Evolutionary conservation across 2,113 vertebrate species (phyloP).

Genomic region (Neogobius melanostomus): DNA sequence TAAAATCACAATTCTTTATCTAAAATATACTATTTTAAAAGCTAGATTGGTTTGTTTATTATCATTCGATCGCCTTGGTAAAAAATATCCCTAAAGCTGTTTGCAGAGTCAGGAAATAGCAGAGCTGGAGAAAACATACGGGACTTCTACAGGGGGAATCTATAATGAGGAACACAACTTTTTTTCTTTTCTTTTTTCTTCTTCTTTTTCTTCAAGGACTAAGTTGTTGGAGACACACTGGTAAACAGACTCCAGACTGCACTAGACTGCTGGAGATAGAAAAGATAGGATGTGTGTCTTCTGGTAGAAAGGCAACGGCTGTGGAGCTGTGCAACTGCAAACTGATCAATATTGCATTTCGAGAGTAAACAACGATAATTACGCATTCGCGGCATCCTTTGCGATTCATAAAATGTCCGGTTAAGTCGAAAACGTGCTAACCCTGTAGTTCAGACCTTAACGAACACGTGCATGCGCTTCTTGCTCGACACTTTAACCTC

Average conservation of each 20-base stretch:
- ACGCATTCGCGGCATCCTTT: too few relatives aligned
- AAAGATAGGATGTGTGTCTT: not conserved
- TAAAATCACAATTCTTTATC: too few relatives aligned
- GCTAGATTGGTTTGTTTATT: too few relatives aligned
- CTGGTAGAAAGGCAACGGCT: too few relatives aligned
- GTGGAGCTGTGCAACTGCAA: too few relatives aligned
- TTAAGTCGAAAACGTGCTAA: too few relatives aligned
- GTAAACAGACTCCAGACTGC: constrained; percentile 44
- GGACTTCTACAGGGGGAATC: constrained; percentile 69
- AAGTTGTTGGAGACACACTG: constrained; percentile 41
- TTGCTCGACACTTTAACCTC: too few relatives aligned
- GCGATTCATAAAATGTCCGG: too few relatives aligned
- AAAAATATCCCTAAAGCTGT: constrained; percentile 53
- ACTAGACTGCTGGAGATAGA: constrained; percentile 34
- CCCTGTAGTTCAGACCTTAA: too few relatives aligned
- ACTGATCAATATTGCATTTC: too few relatives aligned
- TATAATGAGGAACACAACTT: constrained; percentile 61
- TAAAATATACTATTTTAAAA: not conserved
- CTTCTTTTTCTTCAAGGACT: constrained; percentile 50
- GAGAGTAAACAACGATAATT: too few relatives aligned
- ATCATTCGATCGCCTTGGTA: constrained; percentile 13
- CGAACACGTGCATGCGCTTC: too few relatives aligned
- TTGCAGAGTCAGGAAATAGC: constrained; percentile 54
- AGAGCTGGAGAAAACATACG: constrained; percentile 54
- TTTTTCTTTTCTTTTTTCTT: constrained; percentile 38